Evolutionary conservation across 2,113 vertebrate species (phyloP).

Genomic region (Dipodomys stephensi): DNA sequence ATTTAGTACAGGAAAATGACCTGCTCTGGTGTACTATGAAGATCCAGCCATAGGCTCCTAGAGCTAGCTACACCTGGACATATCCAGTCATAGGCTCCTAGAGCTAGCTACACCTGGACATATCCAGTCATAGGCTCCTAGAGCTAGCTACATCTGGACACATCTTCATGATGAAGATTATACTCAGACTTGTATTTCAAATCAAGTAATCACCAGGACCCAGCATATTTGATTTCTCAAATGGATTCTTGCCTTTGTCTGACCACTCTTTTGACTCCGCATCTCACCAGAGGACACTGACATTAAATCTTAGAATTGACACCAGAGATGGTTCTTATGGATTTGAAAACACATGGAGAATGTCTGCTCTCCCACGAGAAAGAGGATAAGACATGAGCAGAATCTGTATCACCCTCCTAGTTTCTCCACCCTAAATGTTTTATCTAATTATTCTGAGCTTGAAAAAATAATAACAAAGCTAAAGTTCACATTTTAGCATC

Average conservation of each 20-base stretch:
- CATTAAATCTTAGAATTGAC: not conserved
- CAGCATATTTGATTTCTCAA: not conserved
- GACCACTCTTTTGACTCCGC: not conserved
- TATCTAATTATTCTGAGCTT: not conserved
- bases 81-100: not conserved
- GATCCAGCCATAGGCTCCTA: no score
- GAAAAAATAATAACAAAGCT: not conserved
- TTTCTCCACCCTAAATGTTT: not conserved
- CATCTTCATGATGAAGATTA: not conserved
- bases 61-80: not conserved
- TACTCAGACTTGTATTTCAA: not conserved
- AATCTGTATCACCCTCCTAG: not conserved
- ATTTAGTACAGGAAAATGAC: slow-evolving; percentile 3
- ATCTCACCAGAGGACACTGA: not conserved
- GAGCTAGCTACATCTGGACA: not conserved
- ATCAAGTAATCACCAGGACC: not conserved
- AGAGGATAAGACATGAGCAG: not conserved
- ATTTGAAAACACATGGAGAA: not conserved
- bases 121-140: not conserved
- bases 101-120: not conserved
- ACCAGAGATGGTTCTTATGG: not conserved
- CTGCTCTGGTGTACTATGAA: not conserved
- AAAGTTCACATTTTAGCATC: not conserved
- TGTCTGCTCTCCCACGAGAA: not conserved
- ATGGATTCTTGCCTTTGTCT: not conserved